Base-by-base conservation (phyloP, 2,888 invertebrate genomes). In the Pasiphila rectangulata region DNA sequence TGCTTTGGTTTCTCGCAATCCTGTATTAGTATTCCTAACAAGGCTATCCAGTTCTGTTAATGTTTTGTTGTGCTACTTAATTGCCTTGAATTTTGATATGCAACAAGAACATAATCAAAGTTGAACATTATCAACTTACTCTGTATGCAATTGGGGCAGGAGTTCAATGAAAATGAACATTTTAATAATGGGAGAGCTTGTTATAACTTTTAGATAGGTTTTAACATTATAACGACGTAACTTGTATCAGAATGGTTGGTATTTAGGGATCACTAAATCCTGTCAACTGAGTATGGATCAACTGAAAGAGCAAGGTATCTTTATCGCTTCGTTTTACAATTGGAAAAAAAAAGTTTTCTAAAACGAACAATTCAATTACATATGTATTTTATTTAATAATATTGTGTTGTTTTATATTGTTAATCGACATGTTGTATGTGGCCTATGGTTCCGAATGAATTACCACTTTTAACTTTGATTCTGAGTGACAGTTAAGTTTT, bases 141-240 rank as follows among this genome's bases (percentile, higher is more conserved):
- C 39, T 32, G 44, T 42, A 50, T 46, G 55, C 49, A 47, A 47
- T 45, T 44, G 46, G 54, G 12, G n/a, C 13, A 16, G n/a, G 12
- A 50, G 49, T 46, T 46, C 40, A 54, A 45, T 34, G 45, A 46
- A 47, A 46, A 56, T 56, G 56, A 53, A 35, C 23, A 46, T 43
- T 56, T 53, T 47, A 56, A 56, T 56, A 48, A 48, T 44, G 49
- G 30, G 25, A 20, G 36, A 21, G 51, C 54, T 51, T 37, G 48
- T 55, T 55, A 41, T 32, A 55, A 32, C 32, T 36, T 44, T 49
- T 49, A 49, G 21, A 13, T 34, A n/a, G n/a, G 21, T 40, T 19
- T 12, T 12, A n/a, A 9, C n/a, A 23, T 7, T 43, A 16, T 3
- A 32, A 40, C 16, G 9, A 32, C 19, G n/a, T n/a, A 30, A 30